phyloP scores from a whole-genome alignment of 2,113 vertebrate species.

The Laterallus jamaicensis region DNA sequence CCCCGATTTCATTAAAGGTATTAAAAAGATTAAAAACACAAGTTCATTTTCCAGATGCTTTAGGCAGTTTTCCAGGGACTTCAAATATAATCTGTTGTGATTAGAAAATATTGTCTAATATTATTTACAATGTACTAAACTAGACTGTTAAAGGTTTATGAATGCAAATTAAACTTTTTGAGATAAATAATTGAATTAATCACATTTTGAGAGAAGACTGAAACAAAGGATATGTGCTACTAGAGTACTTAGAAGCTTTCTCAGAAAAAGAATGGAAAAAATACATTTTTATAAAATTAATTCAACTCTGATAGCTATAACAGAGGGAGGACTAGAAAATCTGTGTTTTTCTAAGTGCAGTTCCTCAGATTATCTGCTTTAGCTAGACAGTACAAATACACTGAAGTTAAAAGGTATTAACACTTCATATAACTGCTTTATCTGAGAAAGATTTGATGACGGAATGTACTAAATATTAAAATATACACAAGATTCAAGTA shows the following conservation, averaged over 20 bases:
- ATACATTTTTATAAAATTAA: background rate
- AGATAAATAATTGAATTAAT: background rate
- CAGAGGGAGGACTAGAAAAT: background rate
- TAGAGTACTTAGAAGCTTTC: background rate
- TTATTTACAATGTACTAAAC: background rate
- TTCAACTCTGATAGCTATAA: background rate
- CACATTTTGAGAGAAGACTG: background rate
- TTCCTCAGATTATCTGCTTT: background rate
- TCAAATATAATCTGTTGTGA: background rate
- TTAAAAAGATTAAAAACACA: background rate
- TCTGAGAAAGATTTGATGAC: background rate
- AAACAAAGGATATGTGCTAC: background rate
- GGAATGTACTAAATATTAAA: background rate
- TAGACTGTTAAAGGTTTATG: background rate
- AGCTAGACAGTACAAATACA: background rate
- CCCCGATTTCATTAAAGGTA: rapidly evolving
- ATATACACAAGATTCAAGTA: background rate
- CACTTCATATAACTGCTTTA: background rate
- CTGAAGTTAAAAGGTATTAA: background rate
- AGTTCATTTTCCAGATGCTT: background rate
- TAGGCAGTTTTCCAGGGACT: background rate
- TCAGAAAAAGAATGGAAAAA: background rate
- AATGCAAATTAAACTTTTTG: background rate
- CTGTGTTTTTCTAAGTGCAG: background rate
- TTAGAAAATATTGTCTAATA: background rate